Percentiles rank a stretch among this genome's conserved stretches.
Conservation (phyloP, 2,888 invertebrate species). For the Coenonympha glycerion region DNA sequence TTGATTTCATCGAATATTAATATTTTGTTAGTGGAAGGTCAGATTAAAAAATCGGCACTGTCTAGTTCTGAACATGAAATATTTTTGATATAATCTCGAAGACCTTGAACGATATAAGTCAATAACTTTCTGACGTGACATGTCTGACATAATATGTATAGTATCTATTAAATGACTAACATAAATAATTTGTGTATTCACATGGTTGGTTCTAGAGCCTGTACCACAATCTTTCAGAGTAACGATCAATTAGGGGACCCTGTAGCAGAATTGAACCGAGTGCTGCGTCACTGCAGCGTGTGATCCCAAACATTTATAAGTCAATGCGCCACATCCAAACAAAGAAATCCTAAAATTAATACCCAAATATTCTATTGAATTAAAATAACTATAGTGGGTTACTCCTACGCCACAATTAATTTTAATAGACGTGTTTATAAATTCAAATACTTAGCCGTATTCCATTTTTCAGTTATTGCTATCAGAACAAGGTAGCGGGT, state of each 20-base stretch:
- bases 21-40: slow-evolving; percentile 19
- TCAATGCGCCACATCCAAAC: too few species aligned
- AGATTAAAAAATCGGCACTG: slow-evolving; percentile 2
- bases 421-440: slow-evolving; percentile 8
- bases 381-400: not conserved
- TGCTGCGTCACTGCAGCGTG: too few species aligned
- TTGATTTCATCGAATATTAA: slow-evolving; percentile 23
- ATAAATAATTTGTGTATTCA: too few species aligned
- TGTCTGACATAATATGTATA: not conserved
- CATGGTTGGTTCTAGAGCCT: too few species aligned
- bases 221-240: too few species aligned
- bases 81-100: not conserved
- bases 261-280: too few species aligned
- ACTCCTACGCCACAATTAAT: not conserved
- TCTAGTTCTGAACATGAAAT: too few species aligned
- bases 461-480: slow-evolving; percentile 7
- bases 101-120: not conserved
- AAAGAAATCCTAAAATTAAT: too few species aligned
- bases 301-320: too few species aligned
- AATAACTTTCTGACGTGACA: not conserved
- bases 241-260: too few species aligned
- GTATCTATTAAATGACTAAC: too few species aligned
- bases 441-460: not conserved
- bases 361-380: not conserved
- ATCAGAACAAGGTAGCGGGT: slow-evolving; percentile 9